These are phyloP conservation scores for Huso huso DNA, from an alignment of 2,797 vertebrate genomes.

Conservation along the genomic window DNA sequence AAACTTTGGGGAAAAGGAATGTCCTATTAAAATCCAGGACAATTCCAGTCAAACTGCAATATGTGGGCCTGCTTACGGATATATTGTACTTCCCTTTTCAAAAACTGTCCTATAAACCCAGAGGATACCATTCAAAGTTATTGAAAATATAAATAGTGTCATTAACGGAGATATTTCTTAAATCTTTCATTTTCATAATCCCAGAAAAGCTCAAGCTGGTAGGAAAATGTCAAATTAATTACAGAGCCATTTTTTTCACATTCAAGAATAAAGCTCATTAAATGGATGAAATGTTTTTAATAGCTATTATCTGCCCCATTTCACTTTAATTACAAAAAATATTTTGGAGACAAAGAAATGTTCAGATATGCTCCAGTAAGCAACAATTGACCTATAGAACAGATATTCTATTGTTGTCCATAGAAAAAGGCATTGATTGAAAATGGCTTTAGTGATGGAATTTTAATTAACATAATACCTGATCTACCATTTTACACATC, in stretches of 20 bases:
- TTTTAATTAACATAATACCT: too few species aligned
- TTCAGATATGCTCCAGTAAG: conserved; percentile 22
- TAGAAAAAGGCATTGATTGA: too few species aligned
- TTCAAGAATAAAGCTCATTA: conserved; percentile 56
- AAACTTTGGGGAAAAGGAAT: too few species aligned
- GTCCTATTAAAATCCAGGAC: too few species aligned
- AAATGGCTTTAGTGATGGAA: too few species aligned
- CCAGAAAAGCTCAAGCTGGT: conserved; percentile 7
- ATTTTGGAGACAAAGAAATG: conserved; percentile 37
- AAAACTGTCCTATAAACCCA: too few species aligned
- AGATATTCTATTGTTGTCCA: neutral
- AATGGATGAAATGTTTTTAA: conserved; percentile 60
- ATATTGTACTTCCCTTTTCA: too few species aligned
- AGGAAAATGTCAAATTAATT: neutral
- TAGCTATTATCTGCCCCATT: conserved; percentile 80
- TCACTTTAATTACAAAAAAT: conserved; percentile 76
- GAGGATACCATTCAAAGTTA: conserved; percentile 27
- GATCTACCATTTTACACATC: too few species aligned
- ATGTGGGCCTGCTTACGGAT: too few species aligned
- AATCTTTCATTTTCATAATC: conserved; percentile 34
- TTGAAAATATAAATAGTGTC: conserved; percentile 31
- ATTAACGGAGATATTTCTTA: conserved; percentile 42
- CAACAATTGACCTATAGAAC: conserved; percentile 30
- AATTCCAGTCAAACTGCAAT: too few species aligned
- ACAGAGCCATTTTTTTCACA: conserved; percentile 40